A percentile compares a stretch with the other conserved stretches of the same genome.
These are phyloP conservation scores for Lophotriccus pileatus DNA, from an alignment of 2,797 vertebrate species.

Conservation along the genomic window DNA sequence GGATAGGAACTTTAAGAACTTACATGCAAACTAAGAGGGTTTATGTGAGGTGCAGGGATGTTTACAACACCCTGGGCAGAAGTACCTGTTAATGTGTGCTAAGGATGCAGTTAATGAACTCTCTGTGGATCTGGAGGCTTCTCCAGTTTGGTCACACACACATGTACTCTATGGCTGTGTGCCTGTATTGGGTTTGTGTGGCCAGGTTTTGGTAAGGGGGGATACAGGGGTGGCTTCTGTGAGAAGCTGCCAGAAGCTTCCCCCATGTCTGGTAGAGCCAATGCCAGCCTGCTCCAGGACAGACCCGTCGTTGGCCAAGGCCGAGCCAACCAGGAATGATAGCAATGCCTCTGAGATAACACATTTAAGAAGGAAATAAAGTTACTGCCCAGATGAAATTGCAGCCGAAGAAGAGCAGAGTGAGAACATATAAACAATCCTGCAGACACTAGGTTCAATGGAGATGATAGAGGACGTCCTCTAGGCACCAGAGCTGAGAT, in stretches of 20 bases:
- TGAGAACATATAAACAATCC: not conserved
- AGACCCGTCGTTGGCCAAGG: not conserved
- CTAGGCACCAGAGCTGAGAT: not conserved
- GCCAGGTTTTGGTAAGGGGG: not conserved
- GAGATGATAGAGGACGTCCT: not conserved
- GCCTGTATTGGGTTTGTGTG: not conserved
- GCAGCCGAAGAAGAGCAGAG: not conserved
- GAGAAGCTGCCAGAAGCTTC: not conserved
- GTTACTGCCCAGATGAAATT: not conserved
- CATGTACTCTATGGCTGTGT: not conserved
- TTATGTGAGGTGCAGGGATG: not conserved
- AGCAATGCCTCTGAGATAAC: not conserved
- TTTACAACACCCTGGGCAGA: not conserved
- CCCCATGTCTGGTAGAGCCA: not conserved
- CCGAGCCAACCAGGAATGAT: not conserved
- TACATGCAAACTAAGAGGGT: not conserved
- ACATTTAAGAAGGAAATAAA: not conserved
- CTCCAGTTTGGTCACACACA: not conserved
- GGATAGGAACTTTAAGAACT: not conserved
- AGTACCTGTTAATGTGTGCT: not conserved
- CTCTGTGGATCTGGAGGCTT: rapidly evolving
- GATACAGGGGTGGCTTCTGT: not conserved
- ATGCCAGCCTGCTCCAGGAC: not conserved
- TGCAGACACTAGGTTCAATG: not conserved
- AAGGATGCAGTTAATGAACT: not conserved